Percentiles rank a stretch among this genome's conserved stretches.
phyloP scores from a whole-genome alignment of 1,140 invertebrate genomes.

The Drosophila arizonae region DNA sequence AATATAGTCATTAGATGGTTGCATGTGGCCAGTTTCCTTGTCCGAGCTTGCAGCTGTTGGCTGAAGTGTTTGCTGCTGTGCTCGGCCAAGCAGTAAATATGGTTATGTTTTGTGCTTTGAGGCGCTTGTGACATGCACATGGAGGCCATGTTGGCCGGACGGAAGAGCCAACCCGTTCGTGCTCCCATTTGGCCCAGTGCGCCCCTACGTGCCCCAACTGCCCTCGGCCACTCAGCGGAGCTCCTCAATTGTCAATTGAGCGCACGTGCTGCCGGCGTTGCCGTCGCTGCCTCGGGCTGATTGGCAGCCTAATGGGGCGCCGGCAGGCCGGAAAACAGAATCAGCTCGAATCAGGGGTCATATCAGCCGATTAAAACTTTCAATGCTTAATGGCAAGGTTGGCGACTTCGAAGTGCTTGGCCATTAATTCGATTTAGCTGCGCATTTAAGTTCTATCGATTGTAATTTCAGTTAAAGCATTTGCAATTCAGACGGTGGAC shows the following conservation, averaged over 20 bases:
- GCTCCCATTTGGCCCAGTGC: background rate
- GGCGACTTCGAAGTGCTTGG: background rate
- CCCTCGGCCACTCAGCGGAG: background rate
- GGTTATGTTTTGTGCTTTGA: conserved; percentile 38
- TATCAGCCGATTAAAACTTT: conserved; percentile 65
- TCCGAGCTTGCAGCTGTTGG: background rate
- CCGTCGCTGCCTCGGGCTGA: conserved; percentile 33
- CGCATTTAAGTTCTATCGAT: conserved; percentile 51
- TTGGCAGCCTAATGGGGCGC: conserved; percentile 42
- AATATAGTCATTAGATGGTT: too few species aligned
- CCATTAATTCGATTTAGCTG: conserved; percentile 64
- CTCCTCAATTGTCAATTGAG: conserved; percentile 37
- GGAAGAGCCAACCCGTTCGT: background rate
- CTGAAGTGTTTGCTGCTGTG: conserved; percentile 23
- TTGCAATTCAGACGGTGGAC: conserved; percentile 24
- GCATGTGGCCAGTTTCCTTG: background rate
- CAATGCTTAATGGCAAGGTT: conserved; percentile 46
- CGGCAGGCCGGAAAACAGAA: conserved; percentile 2
- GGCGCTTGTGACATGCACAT: conserved; percentile 55
- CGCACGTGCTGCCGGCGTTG: conserved; percentile 52
- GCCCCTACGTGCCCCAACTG: background rate
- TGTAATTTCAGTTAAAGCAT: conserved; percentile 47
- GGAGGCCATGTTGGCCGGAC: conserved; percentile 36
- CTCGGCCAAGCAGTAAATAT: conserved; percentile 37
- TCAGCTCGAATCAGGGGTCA: conserved; percentile 20